phyloP scores from a whole-genome alignment of 2,888 invertebrate genomes.

The Dugesia japonica region DNA sequence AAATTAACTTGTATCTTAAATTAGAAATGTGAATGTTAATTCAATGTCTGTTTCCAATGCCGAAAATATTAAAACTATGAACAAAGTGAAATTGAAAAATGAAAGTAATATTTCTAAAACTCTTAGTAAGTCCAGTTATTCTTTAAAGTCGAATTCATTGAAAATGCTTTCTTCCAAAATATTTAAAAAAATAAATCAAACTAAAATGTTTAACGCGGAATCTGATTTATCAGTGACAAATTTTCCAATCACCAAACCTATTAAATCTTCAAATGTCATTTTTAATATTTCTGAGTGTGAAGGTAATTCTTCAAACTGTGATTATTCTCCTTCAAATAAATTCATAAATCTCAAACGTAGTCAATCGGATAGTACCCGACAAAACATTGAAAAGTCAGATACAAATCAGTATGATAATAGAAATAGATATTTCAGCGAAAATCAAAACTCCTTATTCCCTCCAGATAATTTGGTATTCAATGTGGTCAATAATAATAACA shows the following conservation, averaged over 20 bases:
- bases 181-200: background rate
- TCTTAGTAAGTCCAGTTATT: background rate
- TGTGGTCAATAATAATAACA: background rate
- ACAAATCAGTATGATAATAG: background rate
- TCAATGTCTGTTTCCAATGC: too few species aligned
- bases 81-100: background rate
- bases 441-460: background rate
- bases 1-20: too few species aligned
- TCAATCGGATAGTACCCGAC: background rate
- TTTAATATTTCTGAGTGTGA: slow-evolving; percentile 10
- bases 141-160: background rate
- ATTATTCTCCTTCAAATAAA: background rate
- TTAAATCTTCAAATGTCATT: background rate
- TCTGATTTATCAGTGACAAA: background rate
- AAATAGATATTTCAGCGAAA: background rate
- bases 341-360: background rate
- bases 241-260: background rate
- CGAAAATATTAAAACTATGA: background rate
- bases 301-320: background rate
- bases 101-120: background rate
- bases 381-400: background rate
- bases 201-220: background rate
- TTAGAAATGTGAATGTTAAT: background rate
- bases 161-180: background rate
- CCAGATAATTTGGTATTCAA: background rate